Evolutionary conservation across 2,113 vertebrate species (phyloP).

Genomic region (Lipotes vexillifer): DNA sequence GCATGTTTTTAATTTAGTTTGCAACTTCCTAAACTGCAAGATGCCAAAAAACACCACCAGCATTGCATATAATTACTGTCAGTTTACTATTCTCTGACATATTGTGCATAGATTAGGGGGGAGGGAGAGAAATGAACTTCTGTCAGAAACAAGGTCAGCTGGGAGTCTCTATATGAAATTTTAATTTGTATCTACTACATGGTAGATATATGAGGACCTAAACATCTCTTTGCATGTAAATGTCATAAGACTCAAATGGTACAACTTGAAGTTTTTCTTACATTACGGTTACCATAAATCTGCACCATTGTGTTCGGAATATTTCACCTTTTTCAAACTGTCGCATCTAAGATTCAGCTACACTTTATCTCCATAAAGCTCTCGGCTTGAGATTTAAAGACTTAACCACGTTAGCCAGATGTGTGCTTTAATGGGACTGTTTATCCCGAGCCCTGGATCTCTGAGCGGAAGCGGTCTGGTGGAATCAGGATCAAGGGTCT

Average conservation of each 20-base stretch:
- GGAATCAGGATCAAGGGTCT: not conserved
- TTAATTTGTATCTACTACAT: conserved; percentile 80
- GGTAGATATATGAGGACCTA: conserved; percentile 74
- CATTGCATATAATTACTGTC: conserved; percentile 83
- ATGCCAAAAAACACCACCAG: conserved; percentile 78
- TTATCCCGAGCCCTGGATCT: not conserved
- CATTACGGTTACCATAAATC: conserved; percentile 73
- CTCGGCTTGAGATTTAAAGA: conserved; percentile 45
- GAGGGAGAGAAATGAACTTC: conserved; percentile 79
- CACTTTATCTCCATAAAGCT: conserved; percentile 61
- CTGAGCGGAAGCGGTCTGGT: not conserved
- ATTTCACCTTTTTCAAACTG: conserved; percentile 61
- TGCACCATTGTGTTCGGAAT: conserved; percentile 62
- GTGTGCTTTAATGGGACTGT: conserved; percentile 11
- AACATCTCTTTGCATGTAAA: conserved; percentile 77
- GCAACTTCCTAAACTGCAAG: conserved; percentile 81
- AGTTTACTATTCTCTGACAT: conserved; percentile 76
- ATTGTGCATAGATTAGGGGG: conserved; percentile 68
- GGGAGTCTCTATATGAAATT: conserved; percentile 80
- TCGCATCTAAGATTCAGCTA: conserved; percentile 45
- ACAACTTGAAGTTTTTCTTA: conserved; percentile 74
- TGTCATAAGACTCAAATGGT: conserved; percentile 67
- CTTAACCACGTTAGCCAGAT: conserved; percentile 41
- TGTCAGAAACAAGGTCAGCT: conserved; percentile 79
- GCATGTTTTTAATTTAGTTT: conserved; percentile 83